A percentile compares a stretch with the other conserved stretches of the same genome.
Evolutionary conservation across 2,888 invertebrate species (phyloP).

Genomic region (Drosophila birchii): DNA sequence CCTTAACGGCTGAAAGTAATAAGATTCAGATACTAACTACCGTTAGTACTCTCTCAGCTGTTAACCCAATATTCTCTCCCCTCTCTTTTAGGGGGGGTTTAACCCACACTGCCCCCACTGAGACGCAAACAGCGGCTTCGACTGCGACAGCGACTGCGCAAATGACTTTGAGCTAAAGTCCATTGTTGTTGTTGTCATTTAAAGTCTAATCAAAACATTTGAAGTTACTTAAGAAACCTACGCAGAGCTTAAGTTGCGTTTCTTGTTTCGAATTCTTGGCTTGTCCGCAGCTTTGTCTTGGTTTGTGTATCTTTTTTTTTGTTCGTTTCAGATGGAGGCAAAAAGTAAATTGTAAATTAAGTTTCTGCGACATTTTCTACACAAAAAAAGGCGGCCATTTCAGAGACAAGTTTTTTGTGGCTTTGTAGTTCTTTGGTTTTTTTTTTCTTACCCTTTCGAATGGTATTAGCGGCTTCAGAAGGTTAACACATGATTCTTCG

Average conservation of each 20-base stretch:
- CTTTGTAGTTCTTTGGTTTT: slow-evolving; percentile 22
- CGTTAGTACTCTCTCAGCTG: not conserved
- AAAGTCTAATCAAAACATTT: slow-evolving; percentile 80
- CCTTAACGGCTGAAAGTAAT: no score
- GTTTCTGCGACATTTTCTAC: slow-evolving; percentile 65
- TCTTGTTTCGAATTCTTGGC: slow-evolving; percentile 78
- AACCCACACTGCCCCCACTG: slow-evolving; percentile 42
- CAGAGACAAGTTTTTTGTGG: slow-evolving; percentile 47
- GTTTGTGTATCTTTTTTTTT: slow-evolving; percentile 4
- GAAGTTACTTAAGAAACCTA: slow-evolving; percentile 80
- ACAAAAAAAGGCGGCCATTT: slow-evolving; percentile 10
- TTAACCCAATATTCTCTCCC: not conserved
- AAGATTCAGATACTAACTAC: no score
- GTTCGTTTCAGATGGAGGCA: slow-evolving; percentile 29
- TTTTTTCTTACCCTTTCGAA: slow-evolving; percentile 30
- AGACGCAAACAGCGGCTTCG: slow-evolving; percentile 41
- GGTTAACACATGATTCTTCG: slow-evolving; percentile 11
- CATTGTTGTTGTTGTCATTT: slow-evolving; percentile 68
- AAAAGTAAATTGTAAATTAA: slow-evolving; percentile 48
- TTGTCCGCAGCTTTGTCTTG: slow-evolving; percentile 65
- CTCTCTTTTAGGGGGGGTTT: not conserved
- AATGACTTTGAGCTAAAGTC: slow-evolving; percentile 52
- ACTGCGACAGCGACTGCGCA: slow-evolving; percentile 58
- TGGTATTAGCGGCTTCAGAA: slow-evolving; percentile 16
- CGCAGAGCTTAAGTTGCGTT: slow-evolving; percentile 79